Evolutionary conservation across 2,797 vertebrate species (phyloP), one percentile per base, ranked within the genome.

Genomic region (Sebastolobus altivelis): DNA sequence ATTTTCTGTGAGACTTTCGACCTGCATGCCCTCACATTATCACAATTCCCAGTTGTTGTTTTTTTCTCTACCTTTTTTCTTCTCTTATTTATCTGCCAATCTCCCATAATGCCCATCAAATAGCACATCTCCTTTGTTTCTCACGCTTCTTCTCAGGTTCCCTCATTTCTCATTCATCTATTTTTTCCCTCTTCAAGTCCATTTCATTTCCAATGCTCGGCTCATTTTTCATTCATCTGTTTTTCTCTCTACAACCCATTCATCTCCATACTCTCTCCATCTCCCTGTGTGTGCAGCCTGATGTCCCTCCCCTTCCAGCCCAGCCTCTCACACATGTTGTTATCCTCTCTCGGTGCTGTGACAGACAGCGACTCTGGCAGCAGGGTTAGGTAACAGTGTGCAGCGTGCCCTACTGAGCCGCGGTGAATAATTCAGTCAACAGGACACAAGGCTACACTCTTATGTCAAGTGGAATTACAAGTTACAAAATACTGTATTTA

Each of bases 401-500:
- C 75, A 72, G 74, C 29, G 61, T 81, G 73, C 62, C 86, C 85
- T 55, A 43, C 85, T 66, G 87, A 77, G 82, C 60, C 4, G n/a
- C 4, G 9, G 80, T 91, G 86, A 93, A 93, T 93, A 84, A 93
- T 92, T 92, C 83, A 92, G 82, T 85, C 82, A 77, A 14, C 71
- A 63, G 85, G 72, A 83, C 88, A 87, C 6, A 62, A 33, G 77
- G 86, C 71, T 82, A 87, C 79, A 58, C 80, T 89, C 72, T 72
- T 58, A 75, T 81, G 87, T 91, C 85, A 85, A 66, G 77, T 79
- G 31, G 72, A 83, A 87, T 91, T 79, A 78, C 83, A 72, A 70
- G 78, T 74, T 70, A 80, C 79, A 75, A 69, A 85, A 81, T 75
- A 72, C 27, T 8, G 9, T 62, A 25, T 60, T 62, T 65, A 58